Evolutionary conservation across 2,888 invertebrate species (phyloP), one percentile per base, ranked within the genome.

Genomic region (Lasioglossum calceatum): DNA sequence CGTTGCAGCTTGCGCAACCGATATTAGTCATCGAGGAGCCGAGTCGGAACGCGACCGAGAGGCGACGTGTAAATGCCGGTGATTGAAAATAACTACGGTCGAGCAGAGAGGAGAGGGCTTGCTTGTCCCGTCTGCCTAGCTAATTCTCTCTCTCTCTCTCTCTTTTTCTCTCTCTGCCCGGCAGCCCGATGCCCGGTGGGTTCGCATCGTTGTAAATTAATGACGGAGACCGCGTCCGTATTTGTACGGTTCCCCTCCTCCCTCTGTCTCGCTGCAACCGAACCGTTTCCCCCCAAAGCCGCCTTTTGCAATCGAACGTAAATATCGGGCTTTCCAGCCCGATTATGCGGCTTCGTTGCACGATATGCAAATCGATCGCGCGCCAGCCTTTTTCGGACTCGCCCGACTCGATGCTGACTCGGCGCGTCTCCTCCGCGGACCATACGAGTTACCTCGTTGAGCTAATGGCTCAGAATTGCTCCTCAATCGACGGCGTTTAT

Each of bases 1-100:
- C 73, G 76, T 84, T 77, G 74, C 36, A 23, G 70, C 73, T 89
- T 89, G 83, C 78, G 84, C 79, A 89, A 89, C 67, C 44, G 58
- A 27, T 42, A 77, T 90, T 89, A 90, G 86, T 89, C 89, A 86
- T 89, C 82, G 27, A 36, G 36, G 23, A 36, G 19, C 54, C 32
- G n/a, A 12, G 32, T 74, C 50, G 73, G 50, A 74, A 74, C 73
- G 39, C 50, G 81, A 54, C 44, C 71, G 79, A 64, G 42, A 72
- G 77, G 54, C 42, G 23, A 77, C 73, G 79, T 50, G 74, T 76
- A 80, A 86, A 78, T 83, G 86, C 72, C 80, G 64, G 72, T 82
- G 79, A 87, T 78, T 83, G 87, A 81, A 86, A 86, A 87, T 86
- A 86, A 87, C 77, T 72, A 42, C 74, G 73, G 71, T 36, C 67